Base-by-base conservation (phyloP, 1,140 invertebrate genomes). In the Solenopsis fugax region DNA sequence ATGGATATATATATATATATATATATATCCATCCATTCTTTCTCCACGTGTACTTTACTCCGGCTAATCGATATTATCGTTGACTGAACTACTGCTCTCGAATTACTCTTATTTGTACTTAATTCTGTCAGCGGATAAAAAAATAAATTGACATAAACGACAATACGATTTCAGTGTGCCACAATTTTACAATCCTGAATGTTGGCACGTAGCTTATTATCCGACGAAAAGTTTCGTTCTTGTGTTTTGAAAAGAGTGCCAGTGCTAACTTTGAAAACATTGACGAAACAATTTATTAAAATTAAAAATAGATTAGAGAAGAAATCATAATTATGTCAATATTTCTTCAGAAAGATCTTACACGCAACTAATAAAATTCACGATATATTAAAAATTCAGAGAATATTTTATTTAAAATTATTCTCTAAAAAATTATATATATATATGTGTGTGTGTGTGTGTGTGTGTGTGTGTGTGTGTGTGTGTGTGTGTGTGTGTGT, bases 1-100 rank as follows among this genome's bases (percentile, higher is more conserved):
- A n/a, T n/a, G n/a, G n/a, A n/a, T n/a, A n/a, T n/a, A n/a, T n/a
- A n/a, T n/a, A n/a, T n/a, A n/a, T n/a, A n/a, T n/a, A n/a, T n/a
- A n/a, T n/a, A n/a, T 29, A 2, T 29, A 29, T 29, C n/a, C n/a
- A 29, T 29, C 2, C 29, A 50, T 54, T 67, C 41, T 81, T 34
- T 29, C 34, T 18, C 13, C 60, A 48, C 18, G 24, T 65, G 21
- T 48, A 62, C 65, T 41, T 67, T 67, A 41, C 12, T n/a, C 6
- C n/a, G 65, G 6, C 21, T 34, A 54, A 81, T 81, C 78, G 78
- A 81, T 81, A 18, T 18, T 65, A 80, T 56, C 50, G 16, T 6
- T 13, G 56, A 34, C 10, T 69, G 13, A 41, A 41, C 7, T 41
- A 34, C 10, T 80, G 21, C 34, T 81, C 50, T 29, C 12, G 16